Evolutionary conservation across 2,113 vertebrate genomes (phyloP), one percentile per base, ranked within the genome.

Genomic region (Bettongia penicillata): DNA sequence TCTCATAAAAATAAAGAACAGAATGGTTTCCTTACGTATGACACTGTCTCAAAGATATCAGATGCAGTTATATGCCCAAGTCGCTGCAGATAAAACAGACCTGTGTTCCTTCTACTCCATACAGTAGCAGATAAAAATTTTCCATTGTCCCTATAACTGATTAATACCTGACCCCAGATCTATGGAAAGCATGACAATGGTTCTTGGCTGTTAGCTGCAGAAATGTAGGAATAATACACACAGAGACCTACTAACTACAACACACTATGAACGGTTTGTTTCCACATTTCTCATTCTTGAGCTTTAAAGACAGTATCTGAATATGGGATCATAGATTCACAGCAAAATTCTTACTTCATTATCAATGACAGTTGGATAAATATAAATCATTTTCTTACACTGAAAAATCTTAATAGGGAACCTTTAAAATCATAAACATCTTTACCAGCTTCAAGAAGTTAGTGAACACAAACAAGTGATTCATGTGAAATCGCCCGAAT

Each of bases 381-480:
- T 51, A 91, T 22, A 91, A 47, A 68, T 96, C 52, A 91, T 95
- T 57, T 22, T 57, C 50, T 90, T 94, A 96, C 89, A 51, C 37
- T 96, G 92, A 98, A 93, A 84, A 97, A 96, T 91, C 51, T 96
- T 96, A 96, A 50, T 91, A 96, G 53, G 49, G 97, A 97, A 77
- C 94, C 61, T 53, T 68, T 5, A 89, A 95, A 93, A 55, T 89
- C 91, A 96, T 94, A 97, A 97, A 95, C 53, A 94, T 96, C 95
- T 98, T 91, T 91, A 97, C 94, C 97, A 95, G 96, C 96, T 97
- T 97, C 77, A 93, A 93, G 93, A 97, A 98, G 97, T 94, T 92
- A 96, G 91, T 96, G 96, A 97, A 96, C 84, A 90, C 92, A 94
- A 96, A 95, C 92, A 97, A 96, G 91, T 51, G 93, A 96, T 95